A percentile compares a stretch with the other conserved stretches of the same genome.
Conservation (phyloP, 2,113 vertebrate genomes). For the Ictalurus punctatus region DNA sequence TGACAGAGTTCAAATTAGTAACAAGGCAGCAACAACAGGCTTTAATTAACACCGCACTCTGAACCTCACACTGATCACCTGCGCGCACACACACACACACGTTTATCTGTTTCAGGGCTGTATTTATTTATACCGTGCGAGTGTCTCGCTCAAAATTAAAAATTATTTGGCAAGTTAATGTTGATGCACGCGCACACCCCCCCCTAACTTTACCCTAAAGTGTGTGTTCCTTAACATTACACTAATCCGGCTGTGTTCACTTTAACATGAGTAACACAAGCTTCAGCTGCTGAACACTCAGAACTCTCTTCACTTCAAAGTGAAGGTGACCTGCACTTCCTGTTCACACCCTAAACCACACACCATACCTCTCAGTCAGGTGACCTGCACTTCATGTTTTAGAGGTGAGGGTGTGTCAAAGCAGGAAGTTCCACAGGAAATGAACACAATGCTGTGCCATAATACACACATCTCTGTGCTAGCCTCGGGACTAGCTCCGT, state of each 20-base stretch:
- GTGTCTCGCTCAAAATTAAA: too few species aligned
- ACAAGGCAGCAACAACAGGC: background rate
- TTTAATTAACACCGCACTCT: background rate
- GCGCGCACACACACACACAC: background rate
- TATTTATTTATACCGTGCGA: too few species aligned
- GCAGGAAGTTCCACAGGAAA: background rate
- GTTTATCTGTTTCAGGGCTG: too few species aligned
- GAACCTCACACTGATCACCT: background rate
- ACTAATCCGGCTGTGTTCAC: background rate
- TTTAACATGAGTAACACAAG: background rate
- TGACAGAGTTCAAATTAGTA: background rate
- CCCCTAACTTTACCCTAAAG: too few species aligned
- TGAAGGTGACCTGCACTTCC: too few species aligned
- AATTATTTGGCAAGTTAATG: too few species aligned
- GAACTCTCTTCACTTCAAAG: too few species aligned
- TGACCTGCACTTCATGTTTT: background rate
- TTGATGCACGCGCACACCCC: too few species aligned
- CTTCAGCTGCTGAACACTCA: too few species aligned
- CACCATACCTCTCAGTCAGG: background rate
- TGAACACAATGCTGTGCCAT: background rate
- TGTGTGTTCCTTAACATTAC: background rate
- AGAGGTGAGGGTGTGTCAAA: background rate
- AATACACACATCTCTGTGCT: background rate
- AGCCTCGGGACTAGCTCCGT: too few species aligned
- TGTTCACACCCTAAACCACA: background rate